Conservation (phyloP, 2,888 invertebrate species). For the Hirtodrosophila confusa region DNA sequence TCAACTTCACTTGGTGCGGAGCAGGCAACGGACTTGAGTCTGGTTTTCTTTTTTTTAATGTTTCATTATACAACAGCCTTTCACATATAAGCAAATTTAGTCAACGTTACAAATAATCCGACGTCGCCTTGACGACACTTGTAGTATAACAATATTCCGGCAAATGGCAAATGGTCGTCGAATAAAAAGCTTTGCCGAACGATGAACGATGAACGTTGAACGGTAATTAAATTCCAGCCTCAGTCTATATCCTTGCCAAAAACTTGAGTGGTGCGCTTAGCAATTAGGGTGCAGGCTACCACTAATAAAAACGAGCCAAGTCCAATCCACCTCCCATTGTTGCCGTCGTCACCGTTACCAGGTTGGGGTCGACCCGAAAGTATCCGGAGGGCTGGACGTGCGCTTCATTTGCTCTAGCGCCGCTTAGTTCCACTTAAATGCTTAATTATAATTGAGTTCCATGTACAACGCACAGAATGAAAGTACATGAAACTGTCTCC, state of each 20-base stretch:
- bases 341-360: conserved; percentile 42
- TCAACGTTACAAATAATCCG: conserved; percentile 68
- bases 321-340: conserved; percentile 12
- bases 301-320: conserved; percentile 59
- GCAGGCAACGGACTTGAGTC: conserved; percentile 18
- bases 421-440: conserved; percentile 78
- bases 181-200: conserved; percentile 33
- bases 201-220: conserved; percentile 47
- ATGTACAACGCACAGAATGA: conserved; percentile 43
- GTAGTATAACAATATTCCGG: conserved; percentile 44
- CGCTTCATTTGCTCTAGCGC: conserved; percentile 74
- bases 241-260: conserved; percentile 36
- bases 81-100: conserved; percentile 52
- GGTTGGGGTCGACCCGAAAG: conserved; percentile 16
- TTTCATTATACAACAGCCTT: conserved; percentile 38
- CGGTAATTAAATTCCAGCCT: conserved; percentile 68
- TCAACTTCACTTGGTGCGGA: conserved; percentile 39
- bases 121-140: conserved; percentile 58
- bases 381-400: conserved; percentile 38
- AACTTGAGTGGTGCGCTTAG: conserved; percentile 56
- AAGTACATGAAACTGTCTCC: conserved; percentile 43
- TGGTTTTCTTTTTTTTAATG: conserved; percentile 1
- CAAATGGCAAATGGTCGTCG: conserved; percentile 33
- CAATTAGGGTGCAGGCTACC: conserved; percentile 66
- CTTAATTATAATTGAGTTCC: conserved; percentile 81